Percentiles rank a stretch among this genome's conserved stretches.
These are phyloP conservation scores for Trematocara zebra DNA, from an alignment of 2,113 vertebrate genomes.

Conservation along the genomic window DNA sequence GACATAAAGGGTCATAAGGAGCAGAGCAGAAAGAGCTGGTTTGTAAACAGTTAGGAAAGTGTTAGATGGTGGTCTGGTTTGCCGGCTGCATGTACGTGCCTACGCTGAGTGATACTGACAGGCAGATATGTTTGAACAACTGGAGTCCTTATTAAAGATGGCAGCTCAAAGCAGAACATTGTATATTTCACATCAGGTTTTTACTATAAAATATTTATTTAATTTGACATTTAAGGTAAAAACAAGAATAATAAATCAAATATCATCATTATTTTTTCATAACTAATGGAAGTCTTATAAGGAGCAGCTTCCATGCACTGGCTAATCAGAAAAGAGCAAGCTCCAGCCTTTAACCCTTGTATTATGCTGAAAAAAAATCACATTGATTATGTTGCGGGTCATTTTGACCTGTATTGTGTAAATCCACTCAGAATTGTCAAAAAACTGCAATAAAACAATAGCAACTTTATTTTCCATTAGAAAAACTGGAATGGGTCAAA, in stretches of 20 bases:
- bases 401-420: too few relatives aligned
- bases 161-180: constrained; percentile 7
- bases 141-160: constrained; percentile 23
- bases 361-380: too few relatives aligned
- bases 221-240: not conserved
- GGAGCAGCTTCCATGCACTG: not conserved
- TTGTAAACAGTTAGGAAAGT: not conserved
- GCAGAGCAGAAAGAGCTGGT: not conserved
- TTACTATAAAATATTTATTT: not conserved
- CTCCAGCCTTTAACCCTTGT: not conserved
- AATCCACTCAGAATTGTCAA: too few relatives aligned
- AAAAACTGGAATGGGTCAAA: too few relatives aligned
- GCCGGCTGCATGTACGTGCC: not conserved
- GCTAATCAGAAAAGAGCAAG: not conserved
- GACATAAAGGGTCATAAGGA: not conserved
- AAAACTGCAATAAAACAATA: too few relatives aligned
- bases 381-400: too few relatives aligned
- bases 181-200: not conserved
- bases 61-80: not conserved
- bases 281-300: not conserved
- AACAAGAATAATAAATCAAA: not conserved
- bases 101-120: not conserved
- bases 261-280: not conserved
- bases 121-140: not conserved
- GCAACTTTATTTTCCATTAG: too few relatives aligned